phyloP scores from a whole-genome alignment of 2,888 invertebrate genomes.

The Sericinus montela region DNA sequence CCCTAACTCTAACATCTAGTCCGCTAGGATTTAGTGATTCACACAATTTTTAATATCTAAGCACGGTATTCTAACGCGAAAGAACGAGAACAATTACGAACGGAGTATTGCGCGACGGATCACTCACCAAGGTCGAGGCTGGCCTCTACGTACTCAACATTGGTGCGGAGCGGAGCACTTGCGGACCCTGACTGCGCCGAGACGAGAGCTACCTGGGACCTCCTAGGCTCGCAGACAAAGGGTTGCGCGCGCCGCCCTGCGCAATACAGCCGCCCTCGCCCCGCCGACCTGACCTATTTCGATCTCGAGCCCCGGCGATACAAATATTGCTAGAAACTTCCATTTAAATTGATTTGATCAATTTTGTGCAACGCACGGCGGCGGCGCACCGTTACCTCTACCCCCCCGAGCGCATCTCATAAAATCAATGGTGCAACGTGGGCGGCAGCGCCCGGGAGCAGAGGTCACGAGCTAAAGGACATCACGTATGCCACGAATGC shows the following conservation, averaged over 20 bases:
- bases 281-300: slow-evolving; percentile 44
- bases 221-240: slow-evolving; percentile 10
- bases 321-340: slow-evolving; percentile 11
- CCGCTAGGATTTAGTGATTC: slow-evolving; percentile 46
- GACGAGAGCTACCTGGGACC: slow-evolving; percentile 2
- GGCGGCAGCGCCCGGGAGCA: slow-evolving; percentile 19
- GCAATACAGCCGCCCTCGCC: slow-evolving; percentile 22
- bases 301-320: slow-evolving; percentile 32
- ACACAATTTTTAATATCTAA: slow-evolving; percentile 52
- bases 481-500: background rate
- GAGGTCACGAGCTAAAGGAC: slow-evolving; percentile 6
- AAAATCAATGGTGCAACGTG: slow-evolving; percentile 17
- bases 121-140: slow-evolving; percentile 52
- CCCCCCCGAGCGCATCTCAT: slow-evolving; percentile 8
- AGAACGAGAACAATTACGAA: slow-evolving; percentile 19
- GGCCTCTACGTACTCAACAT: slow-evolving; percentile 44
- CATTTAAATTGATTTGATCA: slow-evolving; percentile 2
- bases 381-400: background rate
- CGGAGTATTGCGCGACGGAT: slow-evolving; percentile 22
- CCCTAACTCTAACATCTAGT: slow-evolving; percentile 67
- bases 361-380: background rate
- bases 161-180: slow-evolving; percentile 29
- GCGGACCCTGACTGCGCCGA: slow-evolving; percentile 15
- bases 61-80: slow-evolving; percentile 45
- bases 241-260: slow-evolving; percentile 9